Percentiles rank a stretch among this genome's conserved stretches.
phyloP scores from a whole-genome alignment of 2,888 invertebrate genomes.

The Ptilodon capucinus region DNA sequence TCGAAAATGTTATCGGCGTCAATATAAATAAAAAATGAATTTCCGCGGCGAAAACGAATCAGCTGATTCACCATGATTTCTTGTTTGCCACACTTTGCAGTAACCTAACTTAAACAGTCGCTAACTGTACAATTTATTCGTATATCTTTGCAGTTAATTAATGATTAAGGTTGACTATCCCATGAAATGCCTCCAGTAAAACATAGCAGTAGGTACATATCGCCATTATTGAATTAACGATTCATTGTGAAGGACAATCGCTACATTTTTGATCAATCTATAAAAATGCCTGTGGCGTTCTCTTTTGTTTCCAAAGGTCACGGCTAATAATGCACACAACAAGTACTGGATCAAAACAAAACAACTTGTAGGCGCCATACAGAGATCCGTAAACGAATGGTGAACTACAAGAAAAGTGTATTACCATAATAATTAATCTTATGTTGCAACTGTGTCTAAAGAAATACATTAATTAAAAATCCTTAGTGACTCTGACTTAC shows the following conservation, averaged over 20 bases:
- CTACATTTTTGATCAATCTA: constrained; percentile 53
- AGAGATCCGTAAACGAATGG: constrained; percentile 32
- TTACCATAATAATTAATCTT: constrained; percentile 24
- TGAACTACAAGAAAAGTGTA: constrained; percentile 17
- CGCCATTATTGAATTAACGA: constrained; percentile 48
- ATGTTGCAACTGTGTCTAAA: constrained; percentile 16
- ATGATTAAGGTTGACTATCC: background rate
- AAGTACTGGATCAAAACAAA: constrained; percentile 42
- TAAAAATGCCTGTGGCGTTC: constrained; percentile 42
- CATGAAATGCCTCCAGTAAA: background rate
- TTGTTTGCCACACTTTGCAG: too few relatives aligned
- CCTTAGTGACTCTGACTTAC: too few relatives aligned
- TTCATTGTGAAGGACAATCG: constrained; percentile 48
- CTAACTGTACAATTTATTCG: too few relatives aligned
- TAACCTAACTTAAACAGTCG: too few relatives aligned
- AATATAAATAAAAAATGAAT: too few relatives aligned
- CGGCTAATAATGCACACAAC: constrained; percentile 38
- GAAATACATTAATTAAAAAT: too few relatives aligned
- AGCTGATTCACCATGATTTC: too few relatives aligned
- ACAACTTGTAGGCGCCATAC: constrained; percentile 29
- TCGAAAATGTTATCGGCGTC: too few relatives aligned
- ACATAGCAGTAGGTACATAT: background rate
- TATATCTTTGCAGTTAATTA: too few relatives aligned
- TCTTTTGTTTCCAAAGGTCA: constrained; percentile 60
- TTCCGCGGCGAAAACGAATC: too few relatives aligned